These are phyloP conservation scores for Bedellia somnulentella DNA, from an alignment of 2,888 invertebrate genomes.

Conservation along the genomic window DNA sequence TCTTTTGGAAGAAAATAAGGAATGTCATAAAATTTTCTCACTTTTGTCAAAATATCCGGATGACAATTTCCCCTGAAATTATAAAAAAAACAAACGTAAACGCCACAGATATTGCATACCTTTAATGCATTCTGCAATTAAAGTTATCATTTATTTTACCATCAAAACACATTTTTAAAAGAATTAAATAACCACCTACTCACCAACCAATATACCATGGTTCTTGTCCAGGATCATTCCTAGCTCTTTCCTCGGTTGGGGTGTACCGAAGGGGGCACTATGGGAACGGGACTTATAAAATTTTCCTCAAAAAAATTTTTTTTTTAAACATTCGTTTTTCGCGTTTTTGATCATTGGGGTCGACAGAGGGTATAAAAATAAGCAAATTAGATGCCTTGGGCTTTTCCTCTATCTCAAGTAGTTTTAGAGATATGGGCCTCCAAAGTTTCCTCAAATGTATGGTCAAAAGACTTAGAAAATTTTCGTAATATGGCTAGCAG, in stretches of 20 bases:
- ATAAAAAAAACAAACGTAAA: slow-evolving; percentile 1
- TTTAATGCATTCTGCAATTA: not conserved
- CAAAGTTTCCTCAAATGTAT: too few relatives aligned
- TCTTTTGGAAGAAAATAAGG: slow-evolving; percentile 87
- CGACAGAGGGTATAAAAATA: too few relatives aligned
- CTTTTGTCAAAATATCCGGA: slow-evolving; percentile 70
- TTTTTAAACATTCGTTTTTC: too few relatives aligned
- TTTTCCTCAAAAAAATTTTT: too few relatives aligned
- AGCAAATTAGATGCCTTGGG: too few relatives aligned
- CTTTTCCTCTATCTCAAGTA: too few relatives aligned
- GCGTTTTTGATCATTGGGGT: too few relatives aligned
- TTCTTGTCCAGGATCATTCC: slow-evolving; percentile 61
- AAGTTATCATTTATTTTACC: not conserved
- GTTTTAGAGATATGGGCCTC: too few relatives aligned
- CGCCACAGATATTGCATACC: not conserved
- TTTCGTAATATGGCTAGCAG: too few relatives aligned
- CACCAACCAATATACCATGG: slow-evolving; percentile 93
- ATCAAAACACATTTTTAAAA: not conserved
- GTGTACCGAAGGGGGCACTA: too few relatives aligned
- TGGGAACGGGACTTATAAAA: too few relatives aligned
- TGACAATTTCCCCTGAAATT: slow-evolving; percentile 81
- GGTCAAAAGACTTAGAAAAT: too few relatives aligned
- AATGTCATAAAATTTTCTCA: slow-evolving; percentile 75
- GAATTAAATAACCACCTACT: slow-evolving; percentile 18
- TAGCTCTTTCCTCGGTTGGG: slow-evolving; percentile 64